Conservation (phyloP, 2,888 invertebrate genomes). For the Lamproptera curius region DNA sequence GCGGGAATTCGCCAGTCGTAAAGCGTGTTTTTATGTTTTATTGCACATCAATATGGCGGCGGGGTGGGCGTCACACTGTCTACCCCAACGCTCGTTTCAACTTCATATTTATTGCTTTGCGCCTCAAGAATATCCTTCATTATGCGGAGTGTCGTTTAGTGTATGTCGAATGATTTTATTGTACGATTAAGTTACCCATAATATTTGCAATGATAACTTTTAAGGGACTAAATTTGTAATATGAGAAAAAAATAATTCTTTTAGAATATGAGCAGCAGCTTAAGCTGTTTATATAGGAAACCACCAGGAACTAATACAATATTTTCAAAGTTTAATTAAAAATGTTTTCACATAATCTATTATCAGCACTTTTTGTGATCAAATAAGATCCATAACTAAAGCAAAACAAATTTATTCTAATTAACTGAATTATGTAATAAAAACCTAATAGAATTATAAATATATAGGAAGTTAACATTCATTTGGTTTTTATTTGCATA, state of each 20-base stretch:
- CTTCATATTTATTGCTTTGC: constrained; percentile 12
- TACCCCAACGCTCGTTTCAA: constrained; percentile 27
- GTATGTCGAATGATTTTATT: not conserved
- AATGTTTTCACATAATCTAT: not conserved
- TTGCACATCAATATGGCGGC: constrained; percentile 49
- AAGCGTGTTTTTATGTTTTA: constrained; percentile 38
- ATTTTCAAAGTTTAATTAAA: not conserved
- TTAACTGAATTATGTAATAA: no score
- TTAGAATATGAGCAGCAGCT: no score
- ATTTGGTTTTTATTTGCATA: not conserved
- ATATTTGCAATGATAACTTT: no score
- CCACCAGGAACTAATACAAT: no score
- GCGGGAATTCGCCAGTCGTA: constrained; percentile 36
- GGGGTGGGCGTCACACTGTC: constrained; percentile 56
- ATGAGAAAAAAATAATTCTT: no score
- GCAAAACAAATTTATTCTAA: not conserved
- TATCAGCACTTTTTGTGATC: not conserved
- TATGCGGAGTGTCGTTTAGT: not conserved
- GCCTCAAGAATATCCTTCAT: constrained; percentile 1
- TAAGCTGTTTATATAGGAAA: no score
- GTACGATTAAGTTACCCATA: not conserved
- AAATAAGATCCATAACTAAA: not conserved
- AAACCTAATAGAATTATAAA: no score
- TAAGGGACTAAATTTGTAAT: no score
- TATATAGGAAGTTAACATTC: no score